These are phyloP conservation scores for Percopsis omiscomaycus DNA, from an alignment of 2,797 vertebrate species.

Conservation along the genomic window DNA sequence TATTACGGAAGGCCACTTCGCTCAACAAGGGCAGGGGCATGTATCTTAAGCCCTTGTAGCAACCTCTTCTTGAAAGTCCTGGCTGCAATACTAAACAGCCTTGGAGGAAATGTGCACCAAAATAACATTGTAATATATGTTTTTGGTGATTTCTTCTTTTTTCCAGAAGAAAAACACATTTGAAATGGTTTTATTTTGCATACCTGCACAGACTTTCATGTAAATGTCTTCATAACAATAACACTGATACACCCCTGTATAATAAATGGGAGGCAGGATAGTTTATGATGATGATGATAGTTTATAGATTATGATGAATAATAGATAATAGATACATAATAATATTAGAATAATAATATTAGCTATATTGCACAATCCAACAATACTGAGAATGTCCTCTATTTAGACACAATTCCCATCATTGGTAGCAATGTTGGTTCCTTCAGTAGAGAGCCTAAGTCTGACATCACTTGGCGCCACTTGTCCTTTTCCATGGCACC, in stretches of 20 bases:
- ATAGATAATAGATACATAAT: too few relatives aligned
- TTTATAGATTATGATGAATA: too few relatives aligned
- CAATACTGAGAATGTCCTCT: background rate
- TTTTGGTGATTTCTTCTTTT: background rate
- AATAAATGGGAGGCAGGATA: too few relatives aligned
- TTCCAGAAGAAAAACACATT: slow-evolving; percentile 26
- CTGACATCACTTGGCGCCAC: too few relatives aligned
- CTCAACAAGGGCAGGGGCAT: slow-evolving; percentile 3
- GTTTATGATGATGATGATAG: too few relatives aligned
- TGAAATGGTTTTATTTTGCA: slow-evolving; percentile 23
- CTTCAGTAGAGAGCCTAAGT: too few relatives aligned
- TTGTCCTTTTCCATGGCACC: too few relatives aligned
- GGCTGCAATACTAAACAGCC: background rate
- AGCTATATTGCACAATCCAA: background rate
- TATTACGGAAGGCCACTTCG: slow-evolving; percentile 3
- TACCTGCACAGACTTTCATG: slow-evolving; percentile 3
- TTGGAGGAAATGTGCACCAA: background rate
- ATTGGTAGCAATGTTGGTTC: background rate
- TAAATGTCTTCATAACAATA: background rate
- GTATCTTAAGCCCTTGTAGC: background rate
- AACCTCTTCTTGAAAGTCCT: background rate
- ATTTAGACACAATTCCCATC: background rate
- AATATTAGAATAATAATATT: too few relatives aligned
- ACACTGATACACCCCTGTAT: too few relatives aligned
- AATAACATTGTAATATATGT: slow-evolving; percentile 4